Evolutionary conservation across 1,140 invertebrate species (phyloP).

Genomic region (Drosophila cardini): DNA sequence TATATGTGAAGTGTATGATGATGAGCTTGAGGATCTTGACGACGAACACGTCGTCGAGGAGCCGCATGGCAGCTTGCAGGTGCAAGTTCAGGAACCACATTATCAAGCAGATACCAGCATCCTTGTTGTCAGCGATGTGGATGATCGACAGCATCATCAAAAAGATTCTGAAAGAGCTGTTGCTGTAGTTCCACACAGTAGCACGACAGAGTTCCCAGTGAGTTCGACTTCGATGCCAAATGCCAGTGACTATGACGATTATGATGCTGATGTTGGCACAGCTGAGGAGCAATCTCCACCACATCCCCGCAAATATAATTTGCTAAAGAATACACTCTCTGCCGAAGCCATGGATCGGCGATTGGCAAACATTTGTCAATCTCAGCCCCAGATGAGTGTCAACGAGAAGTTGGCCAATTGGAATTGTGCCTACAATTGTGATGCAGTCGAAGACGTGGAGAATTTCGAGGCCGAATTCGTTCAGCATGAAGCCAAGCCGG

Average conservation of each 20-base stretch:
- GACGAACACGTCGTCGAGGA: slow-evolving; percentile 44
- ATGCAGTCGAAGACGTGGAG: slow-evolving; percentile 75
- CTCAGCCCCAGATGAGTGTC: slow-evolving; percentile 73
- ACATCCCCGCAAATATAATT: slow-evolving; percentile 55
- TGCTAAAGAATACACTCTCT: slow-evolving; percentile 74
- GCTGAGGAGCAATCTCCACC: slow-evolving; percentile 41
- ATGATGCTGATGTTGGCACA: slow-evolving; percentile 56
- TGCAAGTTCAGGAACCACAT: slow-evolving; percentile 17
- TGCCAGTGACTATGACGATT: slow-evolving; percentile 65
- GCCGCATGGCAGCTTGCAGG: slow-evolving; percentile 1
- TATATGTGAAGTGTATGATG: slow-evolving; percentile 67
- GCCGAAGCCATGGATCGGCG: slow-evolving; percentile 71
- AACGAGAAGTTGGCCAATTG: slow-evolving; percentile 69
- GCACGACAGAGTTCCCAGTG: slow-evolving; percentile 72
- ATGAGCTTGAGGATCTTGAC: slow-evolving; percentile 67
- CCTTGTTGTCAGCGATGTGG: slow-evolving; percentile 16
- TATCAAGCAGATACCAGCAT: slow-evolving; percentile 15
- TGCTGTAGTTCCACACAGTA: slow-evolving; percentile 48
- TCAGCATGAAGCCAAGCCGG: slow-evolving; percentile 37
- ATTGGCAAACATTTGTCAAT: slow-evolving; percentile 62
- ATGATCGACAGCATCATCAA: slow-evolving; percentile 23
- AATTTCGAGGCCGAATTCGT: slow-evolving; percentile 69
- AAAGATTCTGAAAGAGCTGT: too few species aligned
- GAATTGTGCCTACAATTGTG: slow-evolving; percentile 54
- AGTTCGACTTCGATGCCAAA: slow-evolving; percentile 69